Base-by-base conservation (phyloP, 2,888 invertebrate genomes). In the Scrobipalpa atriplicella region DNA sequence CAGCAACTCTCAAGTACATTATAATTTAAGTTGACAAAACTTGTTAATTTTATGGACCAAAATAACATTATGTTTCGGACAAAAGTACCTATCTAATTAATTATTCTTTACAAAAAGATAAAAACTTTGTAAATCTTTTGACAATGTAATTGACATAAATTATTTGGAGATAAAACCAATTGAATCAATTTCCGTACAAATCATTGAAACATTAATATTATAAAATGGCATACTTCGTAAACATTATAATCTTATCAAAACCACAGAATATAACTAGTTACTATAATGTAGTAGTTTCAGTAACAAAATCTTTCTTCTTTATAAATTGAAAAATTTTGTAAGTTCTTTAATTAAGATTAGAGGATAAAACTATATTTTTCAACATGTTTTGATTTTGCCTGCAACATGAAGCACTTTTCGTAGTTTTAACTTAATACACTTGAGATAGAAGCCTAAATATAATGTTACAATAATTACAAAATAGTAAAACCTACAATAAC, bases 361-460 rank as follows among this genome's bases (percentile, higher is more conserved):
- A 76, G 70, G 74, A 74, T 71, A 71, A 76, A 78, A 77, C 74
- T 52, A 68, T 71, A 67, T 75, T 68, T 68, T 83, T 84, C 85
- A 85, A 84, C 84, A 84, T 88, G 86, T 87, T 85, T 87, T 84
- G 71, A 78, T 75, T 70, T 70, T 67, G 74, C 74, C 71, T 74
- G 69, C 74, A 72, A 77, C 72, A 75, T 76, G n/a, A 78, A 72
- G 73, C 74, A 75, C 75, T 60, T 58, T n/a, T 83, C 84, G 76
- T 77, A 75, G 75, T 68, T 69, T 65, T 71, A 71, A 56, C 41
- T 70, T 66, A 74, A 69, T 66, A 67, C 64, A 66, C 47, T 71
- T 70, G 73, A 72, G 75, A 60, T 67, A 71, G 71, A 66, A 71
- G 73, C 72, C 66, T 72, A 77, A 82, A 78, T 13, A 72, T 73